phyloP scores from a whole-genome alignment of 2,888 invertebrate species.

The Cerceris rybyensis region DNA sequence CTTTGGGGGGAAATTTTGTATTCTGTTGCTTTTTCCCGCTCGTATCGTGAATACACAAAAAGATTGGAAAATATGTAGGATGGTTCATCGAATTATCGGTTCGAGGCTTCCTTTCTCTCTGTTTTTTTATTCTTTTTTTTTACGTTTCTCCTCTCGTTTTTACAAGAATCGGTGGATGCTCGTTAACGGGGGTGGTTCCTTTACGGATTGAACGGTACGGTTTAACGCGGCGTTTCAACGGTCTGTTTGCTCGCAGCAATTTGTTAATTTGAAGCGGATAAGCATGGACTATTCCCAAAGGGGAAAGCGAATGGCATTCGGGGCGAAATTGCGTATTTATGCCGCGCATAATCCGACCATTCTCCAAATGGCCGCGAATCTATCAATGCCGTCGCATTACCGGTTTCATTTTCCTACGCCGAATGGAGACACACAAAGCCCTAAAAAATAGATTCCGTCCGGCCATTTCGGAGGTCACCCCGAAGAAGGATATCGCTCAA shows the following conservation, averaged over 20 bases:
- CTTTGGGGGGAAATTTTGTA: conserved; percentile 15
- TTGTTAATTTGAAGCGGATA: conserved; percentile 69
- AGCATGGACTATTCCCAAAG: conserved; percentile 61
- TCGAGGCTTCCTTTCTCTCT: conserved; percentile 12
- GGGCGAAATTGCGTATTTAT: conserved; percentile 80
- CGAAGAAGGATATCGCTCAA: conserved; percentile 72
- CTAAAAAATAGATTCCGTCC: conserved; percentile 74
- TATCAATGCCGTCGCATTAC: conserved; percentile 79
- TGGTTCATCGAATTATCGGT: conserved; percentile 12
- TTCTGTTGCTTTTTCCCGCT: conserved; percentile 15
- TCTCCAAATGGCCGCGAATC: conserved; percentile 77
- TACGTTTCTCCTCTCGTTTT: not conserved
- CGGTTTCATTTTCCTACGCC: conserved; percentile 78
- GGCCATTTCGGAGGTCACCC: conserved; percentile 45
- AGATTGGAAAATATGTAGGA: conserved; percentile 15
- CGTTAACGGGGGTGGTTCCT: conserved; percentile 47
- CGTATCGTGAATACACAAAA: conserved; percentile 10
- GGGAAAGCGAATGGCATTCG: conserved; percentile 62
- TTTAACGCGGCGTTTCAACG: conserved; percentile 44
- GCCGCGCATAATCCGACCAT: conserved; percentile 80
- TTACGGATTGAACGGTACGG: conserved; percentile 47
- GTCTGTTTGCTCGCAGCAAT: conserved; percentile 61
- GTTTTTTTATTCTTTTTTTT: conserved; percentile 6
- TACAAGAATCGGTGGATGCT: conserved; percentile 36
- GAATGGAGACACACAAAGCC: conserved; percentile 75